These are phyloP conservation scores for Cololabis saira DNA, from an alignment of 2,113 vertebrate species.

Conservation along the genomic window DNA sequence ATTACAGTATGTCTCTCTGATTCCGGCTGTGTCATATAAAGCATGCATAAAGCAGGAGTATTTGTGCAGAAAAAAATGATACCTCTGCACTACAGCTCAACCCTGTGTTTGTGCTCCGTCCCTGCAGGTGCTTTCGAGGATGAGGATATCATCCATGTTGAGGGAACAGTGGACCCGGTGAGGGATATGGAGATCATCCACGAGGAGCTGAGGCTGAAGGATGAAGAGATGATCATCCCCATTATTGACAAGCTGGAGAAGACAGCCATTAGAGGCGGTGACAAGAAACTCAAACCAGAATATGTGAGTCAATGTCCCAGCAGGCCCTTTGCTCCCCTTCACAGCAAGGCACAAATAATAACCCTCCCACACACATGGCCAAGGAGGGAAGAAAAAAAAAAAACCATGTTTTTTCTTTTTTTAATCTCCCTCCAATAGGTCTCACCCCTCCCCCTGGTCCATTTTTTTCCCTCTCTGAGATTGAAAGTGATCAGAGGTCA, in stretches of 20 bases:
- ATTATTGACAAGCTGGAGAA: conserved; percentile 97
- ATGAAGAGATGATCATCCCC: conserved; percentile 92
- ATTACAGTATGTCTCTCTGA: conserved; percentile 38
- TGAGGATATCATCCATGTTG: conserved; percentile 97
- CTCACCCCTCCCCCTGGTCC: conserved; percentile 63
- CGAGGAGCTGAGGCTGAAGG: conserved; percentile 93
- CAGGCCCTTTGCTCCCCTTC: conserved; percentile 71
- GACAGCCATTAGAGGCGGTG: conserved; percentile 90
- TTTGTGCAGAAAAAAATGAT: conserved; percentile 5
- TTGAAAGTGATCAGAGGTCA: conserved; percentile 83
- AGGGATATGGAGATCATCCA: conserved; percentile 91
- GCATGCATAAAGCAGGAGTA: conserved; percentile 16
- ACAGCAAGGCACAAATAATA: conserved; percentile 79
- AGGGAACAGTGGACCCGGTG: conserved; percentile 94
- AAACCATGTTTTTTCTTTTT: conserved; percentile 66
- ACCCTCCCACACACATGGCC: conserved; percentile 76
- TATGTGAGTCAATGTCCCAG: conserved; percentile 91
- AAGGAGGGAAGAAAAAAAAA: conserved; percentile 56
- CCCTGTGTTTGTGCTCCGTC: conserved; percentile 39
- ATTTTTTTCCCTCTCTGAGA: conserved; percentile 73
- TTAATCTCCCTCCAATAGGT: conserved; percentile 69
- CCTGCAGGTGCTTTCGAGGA: conserved; percentile 91
- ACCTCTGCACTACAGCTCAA: neutral
- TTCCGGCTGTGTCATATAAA: conserved; percentile 11
- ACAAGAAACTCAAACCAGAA: conserved; percentile 96